Percentiles rank a stretch among this genome's conserved stretches.
Conservation (phyloP, 92 coral and sea anemone species). For the Virgularia gustaviana region DNA sequence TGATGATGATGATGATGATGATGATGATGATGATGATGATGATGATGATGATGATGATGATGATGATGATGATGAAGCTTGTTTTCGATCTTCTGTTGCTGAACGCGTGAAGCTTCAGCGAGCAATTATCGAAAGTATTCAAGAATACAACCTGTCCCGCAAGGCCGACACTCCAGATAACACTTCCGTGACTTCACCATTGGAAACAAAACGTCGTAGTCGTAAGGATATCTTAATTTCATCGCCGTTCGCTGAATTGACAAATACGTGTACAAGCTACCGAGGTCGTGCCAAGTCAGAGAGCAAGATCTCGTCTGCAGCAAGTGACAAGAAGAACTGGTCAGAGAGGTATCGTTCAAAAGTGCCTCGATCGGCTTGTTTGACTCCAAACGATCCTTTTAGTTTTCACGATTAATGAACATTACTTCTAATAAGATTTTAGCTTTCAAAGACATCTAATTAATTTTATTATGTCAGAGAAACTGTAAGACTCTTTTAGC, state of each 20-base stretch:
- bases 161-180: neutral
- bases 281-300: conserved; percentile 26
- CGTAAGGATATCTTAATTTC: neutral
- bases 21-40: conserved; percentile 53
- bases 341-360: neutral
- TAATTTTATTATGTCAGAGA: no score
- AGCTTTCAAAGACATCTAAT: no score
- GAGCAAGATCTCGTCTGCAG: neutral
- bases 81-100: conserved; percentile 14
- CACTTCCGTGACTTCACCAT: neutral
- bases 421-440: neutral
- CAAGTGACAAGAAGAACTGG: neutral
- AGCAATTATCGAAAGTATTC: conserved; percentile 17
- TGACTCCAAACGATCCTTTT: conserved; percentile 29
- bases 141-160: neutral
- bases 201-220: conserved; percentile 3
- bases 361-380: conserved; percentile 20
- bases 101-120: conserved; percentile 33
- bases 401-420: conserved; percentile 10
- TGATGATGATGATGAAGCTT: conserved; percentile 40
- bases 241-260: conserved; percentile 31
- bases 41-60: conserved; percentile 59
- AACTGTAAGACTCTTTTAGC: no score
- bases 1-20: conserved; percentile 57
- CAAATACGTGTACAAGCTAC: conserved; percentile 5